phyloP scores from a whole-genome alignment of 2,797 vertebrate genomes.

The Heterohyrax brucei region DNA sequence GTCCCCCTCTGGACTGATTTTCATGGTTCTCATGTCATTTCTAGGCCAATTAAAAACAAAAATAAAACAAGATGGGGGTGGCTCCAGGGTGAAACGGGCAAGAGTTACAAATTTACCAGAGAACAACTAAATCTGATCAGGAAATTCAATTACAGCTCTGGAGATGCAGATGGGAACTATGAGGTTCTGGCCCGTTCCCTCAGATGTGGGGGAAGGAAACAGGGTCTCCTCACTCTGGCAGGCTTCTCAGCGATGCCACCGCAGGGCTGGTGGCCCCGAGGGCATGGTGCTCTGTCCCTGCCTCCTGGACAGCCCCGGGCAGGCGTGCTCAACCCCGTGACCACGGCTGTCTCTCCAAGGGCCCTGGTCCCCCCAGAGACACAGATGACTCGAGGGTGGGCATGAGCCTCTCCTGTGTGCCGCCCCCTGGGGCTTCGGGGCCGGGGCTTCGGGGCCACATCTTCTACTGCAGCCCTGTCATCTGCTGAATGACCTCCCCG shows the following conservation, averaged over 20 bases:
- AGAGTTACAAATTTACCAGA: background rate
- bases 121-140: background rate
- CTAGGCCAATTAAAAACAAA: background rate
- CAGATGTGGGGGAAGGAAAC: background rate
- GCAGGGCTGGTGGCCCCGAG: rapidly evolving
- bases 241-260: background rate
- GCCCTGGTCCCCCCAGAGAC: background rate
- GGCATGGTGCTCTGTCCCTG: rapidly evolving
- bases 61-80: background rate
- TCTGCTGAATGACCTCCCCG: rapidly evolving
- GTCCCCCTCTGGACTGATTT: too few species aligned
- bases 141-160: background rate
- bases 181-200: rapidly evolving
- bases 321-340: rapidly evolving
- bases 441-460: rapidly evolving
- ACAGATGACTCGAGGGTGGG: rapidly evolving
- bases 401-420: background rate
- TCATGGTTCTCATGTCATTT: background rate
- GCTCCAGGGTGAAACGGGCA: background rate
- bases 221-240: background rate
- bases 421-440: rapidly evolving
- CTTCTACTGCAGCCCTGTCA: background rate
- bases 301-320: background rate
- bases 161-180: rapidly evolving
- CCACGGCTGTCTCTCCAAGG: rapidly evolving